Evolutionary conservation across 2,113 vertebrate species (phyloP).

Genomic region (Chelonoidis abingdonii): DNA sequence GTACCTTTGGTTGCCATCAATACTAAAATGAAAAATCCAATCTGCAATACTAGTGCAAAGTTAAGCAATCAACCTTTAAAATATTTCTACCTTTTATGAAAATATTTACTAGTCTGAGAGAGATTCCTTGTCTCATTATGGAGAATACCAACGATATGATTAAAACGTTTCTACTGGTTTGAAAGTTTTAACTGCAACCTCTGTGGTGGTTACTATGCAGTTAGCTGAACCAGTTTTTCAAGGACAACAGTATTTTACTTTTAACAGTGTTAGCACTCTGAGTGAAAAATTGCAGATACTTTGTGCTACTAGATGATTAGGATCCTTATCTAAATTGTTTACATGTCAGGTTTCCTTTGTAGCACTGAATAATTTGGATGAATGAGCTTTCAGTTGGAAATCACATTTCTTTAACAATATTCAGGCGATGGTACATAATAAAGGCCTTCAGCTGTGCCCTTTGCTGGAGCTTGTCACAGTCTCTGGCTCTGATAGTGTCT

Average conservation of each 20-base stretch:
- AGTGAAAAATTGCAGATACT: constrained; percentile 36
- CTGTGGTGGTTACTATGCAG: background rate
- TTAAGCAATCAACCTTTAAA: background rate
- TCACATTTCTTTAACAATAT: constrained; percentile 78
- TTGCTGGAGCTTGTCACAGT: constrained; percentile 76
- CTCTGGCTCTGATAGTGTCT: constrained; percentile 63
- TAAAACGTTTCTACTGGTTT: background rate
- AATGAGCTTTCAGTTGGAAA: constrained; percentile 76
- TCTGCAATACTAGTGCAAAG: background rate
- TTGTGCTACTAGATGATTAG: constrained; percentile 30
- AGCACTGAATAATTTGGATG: constrained; percentile 74
- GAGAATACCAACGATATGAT: fast-evolving
- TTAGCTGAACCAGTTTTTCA: background rate
- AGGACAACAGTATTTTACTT: background rate
- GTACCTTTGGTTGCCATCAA: background rate
- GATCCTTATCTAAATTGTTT: constrained; percentile 79
- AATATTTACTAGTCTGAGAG: background rate
- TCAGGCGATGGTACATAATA: constrained; percentile 74
- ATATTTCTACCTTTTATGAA: background rate
- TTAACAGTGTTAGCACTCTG: background rate
- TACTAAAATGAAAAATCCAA: background rate
- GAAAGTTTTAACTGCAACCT: background rate
- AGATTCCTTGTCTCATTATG: background rate
- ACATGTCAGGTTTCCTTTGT: constrained; percentile 65
- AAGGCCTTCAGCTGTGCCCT: constrained; percentile 65